These are phyloP conservation scores for Drosophila ficusphila DNA, from an alignment of 1,140 invertebrate genomes.

Conservation along the genomic window DNA sequence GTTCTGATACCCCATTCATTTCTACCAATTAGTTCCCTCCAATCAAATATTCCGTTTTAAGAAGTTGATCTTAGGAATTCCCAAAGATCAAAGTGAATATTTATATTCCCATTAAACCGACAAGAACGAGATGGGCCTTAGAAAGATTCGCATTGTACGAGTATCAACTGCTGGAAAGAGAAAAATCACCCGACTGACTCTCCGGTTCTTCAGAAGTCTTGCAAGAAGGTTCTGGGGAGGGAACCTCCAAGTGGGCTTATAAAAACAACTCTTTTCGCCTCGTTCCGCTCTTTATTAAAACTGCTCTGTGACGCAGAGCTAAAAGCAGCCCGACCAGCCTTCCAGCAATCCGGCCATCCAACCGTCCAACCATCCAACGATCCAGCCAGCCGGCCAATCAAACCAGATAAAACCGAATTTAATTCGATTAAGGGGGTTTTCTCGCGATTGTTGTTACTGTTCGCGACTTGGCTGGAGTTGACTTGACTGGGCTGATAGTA, in stretches of 20 bases:
- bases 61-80: not conserved
- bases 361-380: conserved; percentile 21
- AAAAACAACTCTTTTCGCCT: conserved; percentile 38
- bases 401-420: conserved; percentile 84
- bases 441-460: conserved; percentile 45
- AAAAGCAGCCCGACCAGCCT: conserved; percentile 15
- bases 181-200: not conserved
- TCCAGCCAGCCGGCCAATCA: conserved; percentile 51
- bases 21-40: too few relatives aligned
- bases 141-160: not conserved
- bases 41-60: too few relatives aligned
- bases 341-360: not conserved
- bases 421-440: conserved; percentile 79
- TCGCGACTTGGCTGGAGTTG: conserved; percentile 11
- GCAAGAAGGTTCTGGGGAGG: not conserved
- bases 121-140: conserved; percentile 2
- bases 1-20: too few relatives aligned
- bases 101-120: not conserved
- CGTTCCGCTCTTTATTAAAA: conserved; percentile 30
- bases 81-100: not conserved
- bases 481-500: conserved; percentile 50
- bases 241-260: conserved; percentile 21
- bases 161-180: not conserved
- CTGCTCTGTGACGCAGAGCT: conserved; percentile 27
- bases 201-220: conserved; percentile 1